Conservation (phyloP, 1,140 invertebrate species). For the Hydropsyche tenuis region DNA sequence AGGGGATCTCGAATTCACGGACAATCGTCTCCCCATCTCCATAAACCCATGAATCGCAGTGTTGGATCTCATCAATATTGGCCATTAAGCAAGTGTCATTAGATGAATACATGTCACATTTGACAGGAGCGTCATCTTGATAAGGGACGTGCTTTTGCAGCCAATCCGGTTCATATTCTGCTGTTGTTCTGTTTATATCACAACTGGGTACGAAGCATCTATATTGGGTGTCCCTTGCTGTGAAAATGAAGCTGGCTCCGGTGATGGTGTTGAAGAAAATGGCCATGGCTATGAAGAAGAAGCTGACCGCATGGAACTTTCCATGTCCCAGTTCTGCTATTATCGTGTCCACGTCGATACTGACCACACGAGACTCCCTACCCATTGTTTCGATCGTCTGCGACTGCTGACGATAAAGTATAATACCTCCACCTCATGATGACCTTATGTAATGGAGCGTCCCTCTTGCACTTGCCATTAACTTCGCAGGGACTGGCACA, state of each 20-base stretch:
- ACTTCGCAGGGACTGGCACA: no score
- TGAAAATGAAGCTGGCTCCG: conserved; percentile 64
- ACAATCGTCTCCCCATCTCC: conserved; percentile 48
- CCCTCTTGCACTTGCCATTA: conserved; percentile 5
- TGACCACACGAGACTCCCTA: conserved; percentile 39
- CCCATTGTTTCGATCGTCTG: conserved; percentile 31
- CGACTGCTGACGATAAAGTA: not conserved
- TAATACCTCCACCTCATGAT: conserved; percentile 3
- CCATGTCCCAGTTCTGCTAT: conserved; percentile 57
- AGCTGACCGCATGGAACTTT: conserved; percentile 62
- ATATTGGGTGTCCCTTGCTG: conserved; percentile 61
- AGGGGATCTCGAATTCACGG: conserved; percentile 41
- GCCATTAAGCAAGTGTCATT: conserved; percentile 50
- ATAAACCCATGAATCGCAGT: conserved; percentile 44
- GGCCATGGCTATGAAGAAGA: conserved; percentile 61
- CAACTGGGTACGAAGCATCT: conserved; percentile 68
- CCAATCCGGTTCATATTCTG: conserved; percentile 58
- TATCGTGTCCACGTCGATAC: conserved; percentile 46
- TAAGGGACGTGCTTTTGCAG: conserved; percentile 58
- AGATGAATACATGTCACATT: conserved; percentile 53
- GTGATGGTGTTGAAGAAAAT: conserved; percentile 63
- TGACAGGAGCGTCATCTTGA: conserved; percentile 54
- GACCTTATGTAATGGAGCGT: conserved; percentile 42
- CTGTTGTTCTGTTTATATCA: conserved; percentile 48
- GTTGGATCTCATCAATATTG: conserved; percentile 50